A percentile compares a stretch with the other conserved stretches of the same genome.
Evolutionary conservation across 2,113 vertebrate genomes (phyloP).

Genomic region (Psittacula cyanocephala): DNA sequence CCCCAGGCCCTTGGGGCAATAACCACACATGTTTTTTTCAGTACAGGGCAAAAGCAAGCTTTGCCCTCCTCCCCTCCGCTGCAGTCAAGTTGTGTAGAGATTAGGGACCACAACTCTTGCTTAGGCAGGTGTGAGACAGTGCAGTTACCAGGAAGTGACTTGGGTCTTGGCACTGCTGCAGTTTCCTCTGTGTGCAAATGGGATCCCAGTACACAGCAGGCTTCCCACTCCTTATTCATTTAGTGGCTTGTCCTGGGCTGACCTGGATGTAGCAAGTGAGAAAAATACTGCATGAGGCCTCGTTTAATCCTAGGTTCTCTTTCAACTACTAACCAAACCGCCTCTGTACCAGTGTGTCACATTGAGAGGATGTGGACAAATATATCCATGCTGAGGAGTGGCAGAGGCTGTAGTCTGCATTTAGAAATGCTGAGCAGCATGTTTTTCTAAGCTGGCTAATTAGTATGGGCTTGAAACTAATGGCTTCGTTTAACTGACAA

Average conservation of each 20-base stretch:
- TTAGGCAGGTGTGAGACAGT: conserved; percentile 1
- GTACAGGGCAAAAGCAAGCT: not conserved
- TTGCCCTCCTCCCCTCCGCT: not conserved
- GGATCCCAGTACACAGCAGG: not conserved
- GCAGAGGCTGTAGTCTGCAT: conserved; percentile 14
- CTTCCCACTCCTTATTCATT: not conserved
- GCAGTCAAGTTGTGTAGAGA: not conserved
- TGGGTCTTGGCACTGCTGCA: not conserved
- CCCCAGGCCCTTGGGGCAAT: not conserved
- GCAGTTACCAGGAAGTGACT: not conserved
- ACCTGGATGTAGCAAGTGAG: conserved; percentile 48
- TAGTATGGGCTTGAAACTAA: conserved; percentile 52
- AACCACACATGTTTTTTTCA: not conserved
- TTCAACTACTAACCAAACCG: not conserved
- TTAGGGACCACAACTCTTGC: not conserved
- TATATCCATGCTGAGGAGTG: conserved; percentile 38
- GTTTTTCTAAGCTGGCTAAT: conserved; percentile 58
- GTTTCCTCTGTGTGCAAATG: not conserved
- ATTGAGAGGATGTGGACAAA: conserved; percentile 46
- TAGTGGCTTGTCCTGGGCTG: conserved; percentile 49
- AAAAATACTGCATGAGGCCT: not conserved
- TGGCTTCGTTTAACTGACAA: conserved; percentile 47
- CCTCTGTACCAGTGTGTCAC: conserved; percentile 5
- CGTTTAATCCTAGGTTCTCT: not conserved
- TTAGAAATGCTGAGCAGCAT: conserved; percentile 42